Base-by-base conservation (phyloP, 2,797 vertebrate species). In the Setipinna tenuifilis region DNA sequence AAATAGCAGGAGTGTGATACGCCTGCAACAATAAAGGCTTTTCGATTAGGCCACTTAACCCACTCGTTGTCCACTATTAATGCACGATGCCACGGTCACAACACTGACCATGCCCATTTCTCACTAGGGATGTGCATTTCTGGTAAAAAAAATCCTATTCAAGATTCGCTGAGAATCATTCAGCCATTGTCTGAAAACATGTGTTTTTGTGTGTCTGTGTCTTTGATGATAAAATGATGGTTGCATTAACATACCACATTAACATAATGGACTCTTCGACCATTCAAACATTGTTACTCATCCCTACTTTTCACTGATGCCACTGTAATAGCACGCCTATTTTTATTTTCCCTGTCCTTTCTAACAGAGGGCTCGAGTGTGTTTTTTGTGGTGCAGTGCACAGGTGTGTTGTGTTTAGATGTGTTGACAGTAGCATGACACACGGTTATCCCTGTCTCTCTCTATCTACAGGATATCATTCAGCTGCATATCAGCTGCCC, bases 401-500 rank as follows among this genome's bases (percentile, higher is more conserved):
- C 35, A 44, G 35, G 44, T 21, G 19, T 11, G 10, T 1, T 44
- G 31, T 41, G 31, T 19, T 14, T 41, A 6, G 12, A 17, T 75
- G 31, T 75, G 31, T 75, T 17, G 50, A 54, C 50, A 54, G 50
- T 10, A 54, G 50, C 50, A 54, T 54, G 2, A 54, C 50, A 14
- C 50, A 54, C 50, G 2, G 3, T 54, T 54, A 9, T 10, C 50
- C 14, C 23, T 87, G 14, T 17, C 68, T 21, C 58, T 19, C 7
- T 59, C 84, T 88, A 21, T 85, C 31, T 1, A 75, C 89, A 99
- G 98, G 98, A 99, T 92, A 97, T 99, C 91, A 99, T 99, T 90
- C 98, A 99, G 81, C 95, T 99, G 91, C 98, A 99, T 82, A 96
- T 99, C 92, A 99, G 98, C 94, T 99, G 98, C 91, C 98, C 98